Percentiles rank a stretch among this genome's conserved stretches.
phyloP scores from a whole-genome alignment of 2,888 invertebrate genomes.

The Gonocerus acuteangulatus region DNA sequence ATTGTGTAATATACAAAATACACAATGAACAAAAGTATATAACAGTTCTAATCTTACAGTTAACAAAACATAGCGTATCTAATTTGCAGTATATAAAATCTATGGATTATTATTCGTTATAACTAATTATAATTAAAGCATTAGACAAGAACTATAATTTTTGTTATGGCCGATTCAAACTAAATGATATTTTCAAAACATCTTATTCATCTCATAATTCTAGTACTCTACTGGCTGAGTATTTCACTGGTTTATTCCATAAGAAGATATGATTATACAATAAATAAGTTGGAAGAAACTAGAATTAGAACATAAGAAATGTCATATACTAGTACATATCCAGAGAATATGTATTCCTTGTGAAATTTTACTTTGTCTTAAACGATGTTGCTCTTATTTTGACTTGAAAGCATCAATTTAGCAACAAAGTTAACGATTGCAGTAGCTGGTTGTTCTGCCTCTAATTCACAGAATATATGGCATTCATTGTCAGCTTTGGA shows the following conservation, averaged over 20 bases:
- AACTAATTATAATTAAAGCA: slow-evolving; percentile 22
- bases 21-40: background rate
- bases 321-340: no score
- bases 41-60: background rate
- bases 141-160: slow-evolving; percentile 11
- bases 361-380: background rate
- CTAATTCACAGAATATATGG: slow-evolving; percentile 92
- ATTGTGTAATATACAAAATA: background rate
- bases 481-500: slow-evolving; percentile 88
- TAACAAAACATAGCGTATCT: background rate
- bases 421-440: slow-evolving; percentile 87
- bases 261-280: no score
- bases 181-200: background rate
- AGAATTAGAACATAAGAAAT: no score
- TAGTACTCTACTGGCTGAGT: no score
- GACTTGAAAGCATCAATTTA: slow-evolving; percentile 57
- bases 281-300: no score
- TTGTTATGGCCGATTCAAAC: slow-evolving; percentile 7
- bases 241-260: no score
- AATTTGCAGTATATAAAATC: no score
- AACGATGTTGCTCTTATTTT: slow-evolving; percentile 33
- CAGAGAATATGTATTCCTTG: no score
- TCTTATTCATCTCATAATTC: no score
- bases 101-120: background rate
- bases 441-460: slow-evolving; percentile 86